These are phyloP conservation scores for Zaprionus kolodkinae DNA, from an alignment of 1,140 invertebrate species.

Conservation along the genomic window DNA sequence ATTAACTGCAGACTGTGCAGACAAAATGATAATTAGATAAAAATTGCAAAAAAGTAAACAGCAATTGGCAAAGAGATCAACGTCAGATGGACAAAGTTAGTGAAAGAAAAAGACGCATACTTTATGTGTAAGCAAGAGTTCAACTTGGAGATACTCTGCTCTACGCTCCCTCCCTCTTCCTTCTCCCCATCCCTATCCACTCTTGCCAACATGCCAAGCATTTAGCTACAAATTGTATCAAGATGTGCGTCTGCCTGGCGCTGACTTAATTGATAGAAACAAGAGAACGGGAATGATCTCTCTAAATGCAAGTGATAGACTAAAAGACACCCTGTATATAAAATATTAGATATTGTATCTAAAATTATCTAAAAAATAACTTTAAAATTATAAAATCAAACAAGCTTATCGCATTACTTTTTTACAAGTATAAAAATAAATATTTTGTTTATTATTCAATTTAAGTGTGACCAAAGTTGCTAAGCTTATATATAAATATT, in stretches of 20 bases:
- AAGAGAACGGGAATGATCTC: conserved; percentile 9
- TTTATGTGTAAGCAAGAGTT: conserved; percentile 9
- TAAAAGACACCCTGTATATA: not conserved
- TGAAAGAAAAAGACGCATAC: not conserved
- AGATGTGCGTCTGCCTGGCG: conserved; percentile 52
- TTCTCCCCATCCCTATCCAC: not conserved
- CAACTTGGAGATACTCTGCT: not conserved
- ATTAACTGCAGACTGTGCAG: conserved; percentile 43
- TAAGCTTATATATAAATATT: no score
- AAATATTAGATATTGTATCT: no score
- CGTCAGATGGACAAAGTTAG: conserved; percentile 15
- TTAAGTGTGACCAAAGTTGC: no score
- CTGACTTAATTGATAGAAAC: conserved; percentile 68
- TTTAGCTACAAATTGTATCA: conserved; percentile 66
- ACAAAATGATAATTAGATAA: conserved; percentile 68
- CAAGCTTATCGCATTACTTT: no score
- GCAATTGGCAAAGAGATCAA: conserved; percentile 29
- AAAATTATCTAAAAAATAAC: no score
- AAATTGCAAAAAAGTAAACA: conserved; percentile 37
- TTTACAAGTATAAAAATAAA: no score
- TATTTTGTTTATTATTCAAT: no score
- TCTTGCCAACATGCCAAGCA: conserved; percentile 30
- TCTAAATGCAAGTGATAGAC: not conserved
- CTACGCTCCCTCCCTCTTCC: no score
- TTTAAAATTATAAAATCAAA: no score